Evolutionary conservation across 2,797 vertebrate species (phyloP), one percentile per base, ranked within the genome.

Genomic region (Spheniscus humboldti): DNA sequence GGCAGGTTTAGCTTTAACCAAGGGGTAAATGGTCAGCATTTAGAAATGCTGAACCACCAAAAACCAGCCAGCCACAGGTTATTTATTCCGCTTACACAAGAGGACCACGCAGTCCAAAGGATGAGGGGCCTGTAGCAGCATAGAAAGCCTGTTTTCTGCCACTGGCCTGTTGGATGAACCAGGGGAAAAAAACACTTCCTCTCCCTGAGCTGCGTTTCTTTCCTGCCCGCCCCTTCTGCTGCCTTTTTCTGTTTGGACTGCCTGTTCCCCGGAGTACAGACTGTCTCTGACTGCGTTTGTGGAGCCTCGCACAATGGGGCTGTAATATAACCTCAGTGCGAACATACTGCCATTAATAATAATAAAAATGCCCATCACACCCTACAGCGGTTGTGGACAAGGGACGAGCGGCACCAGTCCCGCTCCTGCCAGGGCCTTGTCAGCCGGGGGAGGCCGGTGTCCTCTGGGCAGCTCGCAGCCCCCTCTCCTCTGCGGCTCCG

Each of bases 1-100:
- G 84, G 39, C 80, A 59, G 82, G 87, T 97, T 97, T 96, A 96
- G 94, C 73, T 97, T 97, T 96, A 97, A 97, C 96, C 87, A 86
- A 59, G 43, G 90, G 88, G 92, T 94, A 96, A 97, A 96, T 10
- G 75, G 94, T 96, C 97, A 96, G 91, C 77, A 23, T 86, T 91
- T 69, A 72, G 79, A 96, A 97, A 96, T 92, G 96, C 96, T 96
- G 96, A 97, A 74, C 66, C 85, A 79, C 95, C 91, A 82, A 85
- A 95, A 97, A 88, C 3, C 73, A 71, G 86, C 31, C 59, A 66
- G 94, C 66, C 83, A 50, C 92, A 81, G 85, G 77, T 88, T 89
- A 90, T 82, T 94, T 93, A 89, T 93, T 91, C 92, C 90, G 18
- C 57, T 95, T 89, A 72, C 81, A 94, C 73, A 91, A 95, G 69